Base-by-base conservation (phyloP, 2,113 vertebrate species). In the Zootoca vivipara region DNA sequence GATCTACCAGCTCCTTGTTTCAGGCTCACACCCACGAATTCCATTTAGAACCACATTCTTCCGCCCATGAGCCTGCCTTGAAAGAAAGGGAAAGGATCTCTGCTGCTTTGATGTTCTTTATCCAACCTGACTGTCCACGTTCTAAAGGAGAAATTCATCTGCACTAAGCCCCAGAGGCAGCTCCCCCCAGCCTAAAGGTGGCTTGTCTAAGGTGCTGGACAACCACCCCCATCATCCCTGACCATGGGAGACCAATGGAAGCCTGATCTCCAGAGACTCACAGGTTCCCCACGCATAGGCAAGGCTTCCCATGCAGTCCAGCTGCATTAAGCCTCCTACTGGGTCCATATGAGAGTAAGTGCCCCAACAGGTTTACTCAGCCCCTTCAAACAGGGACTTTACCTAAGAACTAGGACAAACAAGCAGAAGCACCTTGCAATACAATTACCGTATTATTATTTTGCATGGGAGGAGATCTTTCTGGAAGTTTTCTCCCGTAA, bases 131-230 rank as follows among this genome's bases (percentile, higher is more conserved):
- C 1, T 65, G 58, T 8, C 58, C 46, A 65, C 42, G 9, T 77
- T 40, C 52, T 8, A 28, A 64, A 16, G 13, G 2, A 65, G 62
- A 33, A 65, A 46, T 28, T 38, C 52, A 38, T 28, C 56, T 8
- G 52, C 56, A 30, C 26, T 30, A 38, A 56, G 6, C 12, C n/a
- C 7, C 38, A 30, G 46, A 75, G 64, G 15, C 1, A 72, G 92
- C 85, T 86, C 86, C 93, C 90, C 93, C 93, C 87, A 82, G 24
- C 22, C 24, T 16, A 72, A 62, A 62, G 58, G 58, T 62, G 15
- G 18, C 58, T 62, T 18, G 18, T 20, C 58, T 62, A 20, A 16
- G 18, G 58, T 62, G 58, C 13, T 18, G 58, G 58, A 62, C 58
- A 18, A 62, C 58, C 13, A 20, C 16, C 18, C 58, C 58, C 58